Evolutionary conservation across 2,113 vertebrate species (phyloP), one percentile per base, ranked within the genome.

Genomic region (Pelecanus crispus): DNA sequence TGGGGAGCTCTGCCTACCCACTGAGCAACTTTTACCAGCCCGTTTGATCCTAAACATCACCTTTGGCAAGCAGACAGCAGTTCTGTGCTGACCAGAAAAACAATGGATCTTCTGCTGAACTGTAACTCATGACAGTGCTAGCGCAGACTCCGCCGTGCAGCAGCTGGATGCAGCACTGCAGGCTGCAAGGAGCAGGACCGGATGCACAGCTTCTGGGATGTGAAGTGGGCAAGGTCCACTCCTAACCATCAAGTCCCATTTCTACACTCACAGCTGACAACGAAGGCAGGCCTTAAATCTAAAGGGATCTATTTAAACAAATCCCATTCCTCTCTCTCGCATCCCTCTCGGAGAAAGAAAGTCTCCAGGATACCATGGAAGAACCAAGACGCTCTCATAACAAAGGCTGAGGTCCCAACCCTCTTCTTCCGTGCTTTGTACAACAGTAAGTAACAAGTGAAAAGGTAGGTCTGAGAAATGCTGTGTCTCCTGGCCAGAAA

Each of bases 121-220:
- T 65, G 79, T 7, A 63, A 36, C 13, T 78, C 0, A 1, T 32
- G 70, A 70, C 5, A 11, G 34, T 2, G 38, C 21, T 31, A 74
- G 58, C 0, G 0, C 11, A 63, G 68, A 55, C 42, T 62, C 55
- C 2, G 3, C 58, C 2, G 0, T 3, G 29, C 61, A 67, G 63
- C 63, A 56, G 68, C 73, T 31, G 50, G 66, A 61, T 36, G 6
- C 79, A 42, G 44, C 26, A 49, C 63, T 10, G 67, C 44, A 56
- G 32, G 19, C 26, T 44, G 22, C 0, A 11, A 71, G 67, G 22
- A 68, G 25, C 47, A 66, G 38, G 45, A 58, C 9, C 12, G 70
- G 6, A n/a, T 34, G 17, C 18, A 62, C 49, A 63, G 2, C 25
- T 22, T 67, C 19, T n/a, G 36, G 32, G 32, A 53, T 29, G 50